Evolutionary conservation across 1,140 invertebrate species (phyloP).

Genomic region (Diorhabda carinulata): DNA sequence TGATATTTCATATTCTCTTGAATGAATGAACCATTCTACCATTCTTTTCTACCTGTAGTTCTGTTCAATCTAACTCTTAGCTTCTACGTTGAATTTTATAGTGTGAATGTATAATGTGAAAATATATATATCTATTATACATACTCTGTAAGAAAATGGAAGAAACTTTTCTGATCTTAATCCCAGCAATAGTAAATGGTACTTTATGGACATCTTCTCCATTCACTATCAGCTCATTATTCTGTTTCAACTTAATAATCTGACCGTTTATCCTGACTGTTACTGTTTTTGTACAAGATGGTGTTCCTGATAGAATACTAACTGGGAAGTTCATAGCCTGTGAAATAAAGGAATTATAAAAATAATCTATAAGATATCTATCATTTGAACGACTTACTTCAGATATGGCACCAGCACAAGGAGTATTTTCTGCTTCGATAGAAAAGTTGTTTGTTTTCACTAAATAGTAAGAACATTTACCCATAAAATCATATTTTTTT

Average conservation of each 20-base stretch:
- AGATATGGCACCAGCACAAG: conserved; percentile 72
- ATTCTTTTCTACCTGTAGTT: too few species aligned
- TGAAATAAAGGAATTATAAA: background rate
- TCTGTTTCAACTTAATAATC: conserved; percentile 68
- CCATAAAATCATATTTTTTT: conserved; percentile 79
- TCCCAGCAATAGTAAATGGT: conserved; percentile 57
- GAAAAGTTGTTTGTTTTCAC: conserved; percentile 64
- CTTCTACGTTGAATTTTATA: background rate
- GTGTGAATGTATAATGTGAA: background rate
- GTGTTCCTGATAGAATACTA: conserved; percentile 53
- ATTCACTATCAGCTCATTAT: conserved; percentile 64
- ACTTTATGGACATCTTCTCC: conserved; percentile 63
- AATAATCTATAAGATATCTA: too few species aligned
- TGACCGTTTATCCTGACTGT: conserved; percentile 54
- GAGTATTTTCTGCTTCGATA: conserved; percentile 77
- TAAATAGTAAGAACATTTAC: conserved; percentile 80
- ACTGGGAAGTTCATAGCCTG: conserved; percentile 60
- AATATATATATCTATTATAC: background rate
- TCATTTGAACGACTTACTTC: conserved; percentile 50
- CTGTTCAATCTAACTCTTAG: too few species aligned
- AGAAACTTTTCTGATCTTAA: conserved; percentile 66
- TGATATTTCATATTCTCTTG: too few species aligned
- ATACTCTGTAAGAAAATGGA: conserved; percentile 68
- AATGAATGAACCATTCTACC: too few species aligned
- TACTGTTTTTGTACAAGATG: conserved; percentile 79